Evolutionary conservation across 2,113 vertebrate species (phyloP).

Genomic region (Pica pica): DNA sequence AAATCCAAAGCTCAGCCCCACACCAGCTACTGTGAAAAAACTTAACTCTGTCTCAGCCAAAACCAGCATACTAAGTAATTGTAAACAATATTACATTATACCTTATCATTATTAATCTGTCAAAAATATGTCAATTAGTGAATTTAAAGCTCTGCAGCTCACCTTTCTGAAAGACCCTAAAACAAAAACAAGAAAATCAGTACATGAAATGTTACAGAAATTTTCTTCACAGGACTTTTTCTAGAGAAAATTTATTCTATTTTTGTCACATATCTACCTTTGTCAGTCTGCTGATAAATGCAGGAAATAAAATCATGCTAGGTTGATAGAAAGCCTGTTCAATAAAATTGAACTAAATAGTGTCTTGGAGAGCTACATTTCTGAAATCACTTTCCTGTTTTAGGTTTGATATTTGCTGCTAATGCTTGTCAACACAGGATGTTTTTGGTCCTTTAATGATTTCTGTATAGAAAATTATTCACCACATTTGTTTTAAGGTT

Average conservation of each 20-base stretch:
- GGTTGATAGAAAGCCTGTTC: background rate
- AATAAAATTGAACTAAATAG: background rate
- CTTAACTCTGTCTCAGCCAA: background rate
- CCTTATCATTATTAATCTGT: background rate
- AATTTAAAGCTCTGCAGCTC: background rate
- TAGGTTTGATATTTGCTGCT: background rate
- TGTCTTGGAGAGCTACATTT: background rate
- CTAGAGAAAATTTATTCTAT: background rate
- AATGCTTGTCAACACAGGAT: slow-evolving; percentile 21
- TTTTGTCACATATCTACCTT: background rate
- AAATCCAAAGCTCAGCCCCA: background rate
- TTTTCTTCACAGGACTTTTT: background rate
- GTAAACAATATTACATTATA: background rate
- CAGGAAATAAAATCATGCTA: background rate
- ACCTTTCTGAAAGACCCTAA: background rate
- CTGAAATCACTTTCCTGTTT: slow-evolving; percentile 19
- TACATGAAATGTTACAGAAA: background rate
- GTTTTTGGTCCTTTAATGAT: background rate
- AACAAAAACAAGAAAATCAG: background rate
- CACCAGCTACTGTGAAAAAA: background rate
- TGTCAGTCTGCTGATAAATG: background rate
- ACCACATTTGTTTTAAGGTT: background rate
- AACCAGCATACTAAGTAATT: background rate
- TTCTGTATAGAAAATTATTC: slow-evolving; percentile 31
- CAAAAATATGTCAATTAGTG: background rate